Evolutionary conservation across 2,797 vertebrate genomes (phyloP).

Genomic region (Pipistrellus kuhlii): DNA sequence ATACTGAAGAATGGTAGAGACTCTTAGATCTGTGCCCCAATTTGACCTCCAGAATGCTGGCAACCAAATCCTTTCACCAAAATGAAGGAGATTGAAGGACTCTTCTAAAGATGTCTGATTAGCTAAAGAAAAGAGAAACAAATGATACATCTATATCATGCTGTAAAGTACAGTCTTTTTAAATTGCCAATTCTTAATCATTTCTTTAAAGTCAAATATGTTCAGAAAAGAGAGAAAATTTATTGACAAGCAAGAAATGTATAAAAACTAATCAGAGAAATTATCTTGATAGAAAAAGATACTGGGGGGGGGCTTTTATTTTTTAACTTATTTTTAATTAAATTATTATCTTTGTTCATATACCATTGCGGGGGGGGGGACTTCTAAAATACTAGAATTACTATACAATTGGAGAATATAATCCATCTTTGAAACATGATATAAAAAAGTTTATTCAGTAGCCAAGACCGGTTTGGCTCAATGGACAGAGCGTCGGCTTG

Average conservation of each 20-base stretch:
- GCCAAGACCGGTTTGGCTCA: too few relatives aligned
- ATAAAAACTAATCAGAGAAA: background rate
- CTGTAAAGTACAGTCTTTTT: background rate
- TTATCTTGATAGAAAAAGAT: background rate
- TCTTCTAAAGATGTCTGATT: background rate
- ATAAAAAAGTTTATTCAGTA: background rate
- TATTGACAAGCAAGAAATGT: background rate
- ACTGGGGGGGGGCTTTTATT: background rate
- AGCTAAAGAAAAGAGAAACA: background rate
- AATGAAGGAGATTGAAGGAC: background rate
- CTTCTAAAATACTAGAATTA: background rate
- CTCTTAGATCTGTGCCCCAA: background rate
- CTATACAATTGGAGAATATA: background rate
- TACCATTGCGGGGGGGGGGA: too few relatives aligned
- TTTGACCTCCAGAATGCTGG: background rate
- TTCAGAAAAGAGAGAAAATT: background rate
- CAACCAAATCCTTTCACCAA: constrained; percentile 1
- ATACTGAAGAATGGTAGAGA: background rate
- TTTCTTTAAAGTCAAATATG: background rate
- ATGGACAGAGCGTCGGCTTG: too few relatives aligned
- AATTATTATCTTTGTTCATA: too few relatives aligned
- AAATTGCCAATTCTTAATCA: background rate
- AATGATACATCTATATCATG: background rate
- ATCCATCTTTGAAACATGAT: background rate
- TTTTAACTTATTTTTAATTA: too few relatives aligned